Base-by-base conservation (phyloP, 2,797 vertebrate genomes). In the Lagodon rhomboides region DNA sequence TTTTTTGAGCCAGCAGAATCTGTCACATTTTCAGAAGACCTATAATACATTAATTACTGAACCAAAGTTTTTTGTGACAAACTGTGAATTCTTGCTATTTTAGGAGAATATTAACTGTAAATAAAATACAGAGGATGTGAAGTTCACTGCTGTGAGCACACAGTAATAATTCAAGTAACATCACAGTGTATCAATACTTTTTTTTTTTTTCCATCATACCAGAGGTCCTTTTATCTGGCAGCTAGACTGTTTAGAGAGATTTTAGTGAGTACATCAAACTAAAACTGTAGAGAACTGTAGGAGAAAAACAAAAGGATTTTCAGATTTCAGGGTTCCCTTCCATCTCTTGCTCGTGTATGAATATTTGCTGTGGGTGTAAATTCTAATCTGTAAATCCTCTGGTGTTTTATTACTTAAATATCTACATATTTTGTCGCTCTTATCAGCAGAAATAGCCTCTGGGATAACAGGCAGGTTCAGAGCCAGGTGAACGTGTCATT, bases 401-500 rank as follows among this genome's bases (percentile, higher is more conserved):
- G 46, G 1, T n/a, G n/a, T 56, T 27, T 44, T 41, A 16, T 56
- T 27, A 59, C 4, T 12, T 47, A 49, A 38, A 41, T 12, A 56
- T 22, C 7, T 51, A 41, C 38, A 49, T 10, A 17, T 44, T 58
- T 22, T 34, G 6, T 34, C 20, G 27, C 23, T 16, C 8, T 34
- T 50, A 73, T 64, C 13, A 6, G 17, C 47, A 34, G 12, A 68
- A 56, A 25, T 38, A 38, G 51, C 38, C 54, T 38, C 58, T 54
- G 66, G 54, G 18, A 25, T 59, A 53, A 65, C 59, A 46, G 7
- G 64, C 61, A 53, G 44, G 47, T 8, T 67, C 15, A 51, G 34
- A 73, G 55, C 15, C 67, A 59, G 64, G 54, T 54, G 53, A 30
- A 46, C 7, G 20, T 7, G 49, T 55, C 62, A 64, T 65, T 65